Percentiles rank a stretch among this genome's conserved stretches.
Conservation (phyloP, 2,797 vertebrate species). For the Echeneis naucrates region DNA sequence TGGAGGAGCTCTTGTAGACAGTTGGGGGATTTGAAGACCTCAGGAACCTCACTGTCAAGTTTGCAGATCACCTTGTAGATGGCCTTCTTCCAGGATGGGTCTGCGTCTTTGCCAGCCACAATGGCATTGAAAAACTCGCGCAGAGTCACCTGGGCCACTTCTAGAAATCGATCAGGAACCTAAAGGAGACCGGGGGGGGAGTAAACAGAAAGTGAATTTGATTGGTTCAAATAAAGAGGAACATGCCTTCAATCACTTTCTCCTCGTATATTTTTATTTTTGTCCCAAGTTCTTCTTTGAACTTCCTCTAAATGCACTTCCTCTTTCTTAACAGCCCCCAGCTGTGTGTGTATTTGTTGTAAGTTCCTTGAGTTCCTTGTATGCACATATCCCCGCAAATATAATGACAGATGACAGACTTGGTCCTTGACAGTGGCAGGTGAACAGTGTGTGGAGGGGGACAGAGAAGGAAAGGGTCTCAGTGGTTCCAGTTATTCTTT, state of each 20-base stretch:
- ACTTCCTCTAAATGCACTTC: slow-evolving; percentile 67
- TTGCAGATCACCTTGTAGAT: slow-evolving; percentile 99
- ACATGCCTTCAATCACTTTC: slow-evolving; percentile 12
- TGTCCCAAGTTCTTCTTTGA: slow-evolving; percentile 49
- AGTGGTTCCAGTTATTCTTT: slow-evolving; percentile 55
- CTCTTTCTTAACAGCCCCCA: slow-evolving; percentile 53
- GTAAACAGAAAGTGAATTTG: slow-evolving; percentile 9
- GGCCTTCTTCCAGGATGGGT: slow-evolving; percentile 99
- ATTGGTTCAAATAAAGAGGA: slow-evolving; percentile 11
- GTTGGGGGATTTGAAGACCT: slow-evolving; percentile 98
- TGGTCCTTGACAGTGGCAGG: slow-evolving; percentile 53
- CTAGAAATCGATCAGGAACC: slow-evolving; percentile 98
- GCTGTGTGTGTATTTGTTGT: slow-evolving; percentile 23
- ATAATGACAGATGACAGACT: slow-evolving; percentile 34
- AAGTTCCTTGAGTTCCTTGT: slow-evolving; percentile 27
- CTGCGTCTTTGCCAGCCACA: slow-evolving; percentile 98
- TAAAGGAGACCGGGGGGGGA: slow-evolving; percentile 80
- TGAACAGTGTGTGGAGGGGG: slow-evolving; percentile 40
- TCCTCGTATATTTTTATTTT: slow-evolving; percentile 40
- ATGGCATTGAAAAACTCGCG: slow-evolving; percentile 99
- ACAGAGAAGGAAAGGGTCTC: slow-evolving; percentile 30
- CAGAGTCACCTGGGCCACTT: slow-evolving; percentile 99
- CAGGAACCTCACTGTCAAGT: slow-evolving; percentile 98
- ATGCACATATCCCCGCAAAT: slow-evolving; percentile 6
- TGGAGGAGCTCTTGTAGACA: slow-evolving; percentile 99